Percentiles rank a stretch among this genome's conserved stretches.
phyloP scores from a whole-genome alignment of 1,140 invertebrate genomes.

The Delia radicum region DNA sequence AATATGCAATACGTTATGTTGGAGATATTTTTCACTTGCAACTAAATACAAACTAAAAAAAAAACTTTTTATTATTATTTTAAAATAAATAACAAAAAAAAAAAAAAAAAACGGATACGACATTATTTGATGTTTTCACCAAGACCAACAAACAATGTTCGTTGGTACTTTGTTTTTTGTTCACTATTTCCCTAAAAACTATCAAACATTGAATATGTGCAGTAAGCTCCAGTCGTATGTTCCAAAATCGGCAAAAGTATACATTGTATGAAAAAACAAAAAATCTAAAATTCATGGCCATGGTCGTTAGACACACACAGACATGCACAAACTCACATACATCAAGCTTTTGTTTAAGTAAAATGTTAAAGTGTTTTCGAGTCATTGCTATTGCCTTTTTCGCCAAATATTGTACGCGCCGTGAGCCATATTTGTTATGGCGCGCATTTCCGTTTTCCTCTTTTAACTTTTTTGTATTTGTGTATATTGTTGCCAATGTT shows the following conservation, averaged over 20 bases:
- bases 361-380: constrained; percentile 18
- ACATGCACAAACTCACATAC: constrained; percentile 4
- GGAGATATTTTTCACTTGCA: constrained; percentile 8
- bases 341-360: constrained; percentile 5
- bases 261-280: background rate
- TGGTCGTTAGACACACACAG: constrained; percentile 27
- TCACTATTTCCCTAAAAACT: background rate
- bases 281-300: constrained; percentile 20
- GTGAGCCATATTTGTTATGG: background rate
- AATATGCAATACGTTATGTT: constrained; percentile 9
- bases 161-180: background rate
- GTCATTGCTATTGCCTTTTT: constrained; percentile 6
- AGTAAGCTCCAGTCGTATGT: background rate
- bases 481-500: constrained; percentile 14
- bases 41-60: background rate
- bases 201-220: background rate
- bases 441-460: constrained; percentile 8
- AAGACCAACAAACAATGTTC: background rate
- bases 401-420: background rate
- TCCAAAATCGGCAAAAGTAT: too few species aligned
- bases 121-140: constrained; percentile 9
- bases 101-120: background rate
- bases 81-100: background rate
- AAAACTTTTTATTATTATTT: constrained; percentile 15
- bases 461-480: background rate